A percentile compares a stretch with the other conserved stretches of the same genome.
phyloP scores from a whole-genome alignment of 2,888 invertebrate genomes.

The Acrobasis suavella region DNA sequence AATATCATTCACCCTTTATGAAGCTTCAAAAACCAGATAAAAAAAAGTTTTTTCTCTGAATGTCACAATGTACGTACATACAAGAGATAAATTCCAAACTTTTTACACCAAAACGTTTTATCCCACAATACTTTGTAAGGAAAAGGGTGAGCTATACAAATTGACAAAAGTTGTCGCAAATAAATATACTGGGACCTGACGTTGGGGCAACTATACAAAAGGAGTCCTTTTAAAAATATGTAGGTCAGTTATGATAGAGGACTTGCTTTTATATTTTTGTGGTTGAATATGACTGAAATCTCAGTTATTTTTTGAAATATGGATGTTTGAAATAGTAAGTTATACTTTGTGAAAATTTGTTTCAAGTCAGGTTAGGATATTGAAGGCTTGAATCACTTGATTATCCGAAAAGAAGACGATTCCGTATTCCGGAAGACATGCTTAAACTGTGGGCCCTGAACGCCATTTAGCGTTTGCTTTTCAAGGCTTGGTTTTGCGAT shows the following conservation, averaged over 20 bases:
- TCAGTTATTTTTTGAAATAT: neutral
- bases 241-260: conserved; percentile 45
- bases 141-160: neutral
- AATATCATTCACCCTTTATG: too few relatives aligned
- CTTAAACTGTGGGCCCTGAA: too few relatives aligned
- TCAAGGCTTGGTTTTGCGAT: too few relatives aligned
- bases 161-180: neutral
- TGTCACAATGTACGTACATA: too few relatives aligned
- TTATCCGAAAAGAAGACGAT: too few relatives aligned
- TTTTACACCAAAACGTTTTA: neutral
- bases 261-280: neutral
- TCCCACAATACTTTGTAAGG: neutral
- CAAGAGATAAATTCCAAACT: neutral
- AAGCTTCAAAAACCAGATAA: too few relatives aligned
- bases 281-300: neutral
- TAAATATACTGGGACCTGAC: neutral
- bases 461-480: too few relatives aligned
- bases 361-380: too few relatives aligned
- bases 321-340: neutral
- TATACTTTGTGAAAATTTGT: too few relatives aligned
- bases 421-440: too few relatives aligned
- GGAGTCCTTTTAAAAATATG: conserved; percentile 46
- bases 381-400: too few relatives aligned
- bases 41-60: too few relatives aligned
- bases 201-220: conserved; percentile 31